Evolutionary conservation across 1,140 invertebrate species (phyloP), one percentile per base, ranked within the genome.

Genomic region (Caenorhabditis tropicalis): DNA sequence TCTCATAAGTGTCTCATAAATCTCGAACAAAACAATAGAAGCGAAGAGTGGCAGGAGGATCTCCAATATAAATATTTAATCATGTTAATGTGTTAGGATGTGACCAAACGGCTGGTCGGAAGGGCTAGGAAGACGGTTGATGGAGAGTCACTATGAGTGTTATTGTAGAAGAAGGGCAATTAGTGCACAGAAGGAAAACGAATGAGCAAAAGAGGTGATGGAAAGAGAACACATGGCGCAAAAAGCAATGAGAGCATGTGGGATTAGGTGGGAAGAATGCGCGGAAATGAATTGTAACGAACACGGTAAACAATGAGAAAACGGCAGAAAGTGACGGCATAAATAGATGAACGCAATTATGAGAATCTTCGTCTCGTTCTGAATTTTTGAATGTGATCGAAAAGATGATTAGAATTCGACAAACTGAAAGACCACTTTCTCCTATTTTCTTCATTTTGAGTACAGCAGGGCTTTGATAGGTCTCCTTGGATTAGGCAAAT

Each of bases 231-330:
- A 74, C 65, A 74, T 74, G 65, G 65, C 65, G 65, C 21, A 74
- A 74, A 74, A 74, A 74, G 65, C 65, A 74, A 74, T 43, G 65
- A 43, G 58, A 65, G 65, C 33, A 74, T 74, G 65, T 43, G 65
- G 65, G 65, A 74, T 74, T 74, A 74, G 65, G 65, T 74, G 65
- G 65, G 65, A 74, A 74, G 65, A 74, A 74, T 74, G 65, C 65
- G 65, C 65, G 65, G 65, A 74, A 74, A 65, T 65, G 58, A 65
- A 65, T 43, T 74, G 65, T 46, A 74, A 43, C 65, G 65, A 39
- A 74, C 65, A 74, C 65, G 65, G 65, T 74, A 74, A 74, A 74
- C 65, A 74, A 74, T 24, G 29, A 31, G 12, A 24, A 43, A 43
- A 56, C 53, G 53, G 53, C 33, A 46, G 43, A 21, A 74, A 74